phyloP scores from a whole-genome alignment of 2,797 vertebrate species.

The Coccyzus lansbergi region DNA sequence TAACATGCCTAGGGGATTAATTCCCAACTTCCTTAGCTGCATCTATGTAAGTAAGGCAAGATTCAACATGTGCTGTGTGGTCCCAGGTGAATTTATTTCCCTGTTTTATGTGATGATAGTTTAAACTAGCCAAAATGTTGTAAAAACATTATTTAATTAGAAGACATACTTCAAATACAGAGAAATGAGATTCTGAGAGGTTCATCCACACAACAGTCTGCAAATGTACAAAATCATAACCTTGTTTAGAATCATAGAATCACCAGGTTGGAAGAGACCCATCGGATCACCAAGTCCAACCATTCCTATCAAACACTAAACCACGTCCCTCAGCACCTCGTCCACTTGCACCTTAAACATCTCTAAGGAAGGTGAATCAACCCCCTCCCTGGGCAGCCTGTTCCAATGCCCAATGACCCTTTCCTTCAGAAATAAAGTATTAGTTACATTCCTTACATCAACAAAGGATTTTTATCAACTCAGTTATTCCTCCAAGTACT shows the following conservation, averaged over 20 bases:
- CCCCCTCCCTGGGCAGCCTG: no score
- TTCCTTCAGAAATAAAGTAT: background rate
- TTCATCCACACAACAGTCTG: background rate
- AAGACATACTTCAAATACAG: background rate
- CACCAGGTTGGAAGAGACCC: no score
- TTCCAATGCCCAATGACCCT: no score
- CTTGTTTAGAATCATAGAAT: no score
- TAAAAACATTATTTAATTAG: constrained; percentile 1
- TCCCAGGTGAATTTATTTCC: constrained; percentile 26
- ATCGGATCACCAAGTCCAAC: no score
- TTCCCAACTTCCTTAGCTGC: constrained; percentile 47
- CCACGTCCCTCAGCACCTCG: no score
- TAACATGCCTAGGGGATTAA: constrained; percentile 71
- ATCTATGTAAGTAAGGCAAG: constrained; percentile 51
- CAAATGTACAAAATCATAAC: background rate
- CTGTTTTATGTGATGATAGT: constrained; percentile 2
- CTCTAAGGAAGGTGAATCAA: no score
- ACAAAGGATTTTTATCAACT: background rate
- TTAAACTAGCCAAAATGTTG: constrained; percentile 10
- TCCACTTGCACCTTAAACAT: no score
- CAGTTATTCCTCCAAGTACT: background rate
- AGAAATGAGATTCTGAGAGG: background rate
- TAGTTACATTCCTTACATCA: background rate
- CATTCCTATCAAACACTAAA: no score
- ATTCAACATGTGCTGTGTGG: background rate